phyloP scores from a whole-genome alignment of 2,113 vertebrate species.

The Psilopsiagon aymara region DNA sequence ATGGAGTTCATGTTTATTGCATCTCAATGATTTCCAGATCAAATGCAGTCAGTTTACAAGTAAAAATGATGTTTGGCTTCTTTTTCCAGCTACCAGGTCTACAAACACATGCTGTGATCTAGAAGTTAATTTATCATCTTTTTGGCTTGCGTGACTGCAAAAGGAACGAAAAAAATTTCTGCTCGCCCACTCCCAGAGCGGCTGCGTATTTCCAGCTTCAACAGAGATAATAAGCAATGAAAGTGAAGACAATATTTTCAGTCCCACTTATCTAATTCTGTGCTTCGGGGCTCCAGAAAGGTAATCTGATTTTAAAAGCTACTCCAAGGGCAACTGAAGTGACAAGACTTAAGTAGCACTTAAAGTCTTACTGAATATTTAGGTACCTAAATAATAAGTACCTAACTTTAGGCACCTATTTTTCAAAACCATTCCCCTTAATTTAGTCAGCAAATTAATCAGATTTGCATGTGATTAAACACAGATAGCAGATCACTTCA shows the following conservation, averaged over 20 bases:
- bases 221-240: constrained; percentile 37
- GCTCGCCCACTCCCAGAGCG: neutral
- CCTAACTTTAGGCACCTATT: constrained; percentile 51
- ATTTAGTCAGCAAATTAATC: constrained; percentile 67
- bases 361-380: constrained; percentile 38
- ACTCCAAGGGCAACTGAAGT: constrained; percentile 39
- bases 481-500: constrained; percentile 43
- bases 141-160: neutral
- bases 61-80: constrained; percentile 49
- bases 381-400: constrained; percentile 26
- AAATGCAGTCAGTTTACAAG: constrained; percentile 52
- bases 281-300: neutral
- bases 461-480: constrained; percentile 62
- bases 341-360: constrained; percentile 19
- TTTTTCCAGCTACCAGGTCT: constrained; percentile 62
- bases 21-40: constrained; percentile 65
- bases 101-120: constrained; percentile 44
- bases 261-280: constrained; percentile 34
- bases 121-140: constrained; percentile 52
- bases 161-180: neutral
- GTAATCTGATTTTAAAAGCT: constrained; percentile 52
- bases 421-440: constrained; percentile 35
- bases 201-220: constrained; percentile 6
- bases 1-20: constrained; percentile 63
- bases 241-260: constrained; percentile 51